Base-by-base conservation (phyloP, 1,140 invertebrate genomes). In the Eueides isabella region DNA sequence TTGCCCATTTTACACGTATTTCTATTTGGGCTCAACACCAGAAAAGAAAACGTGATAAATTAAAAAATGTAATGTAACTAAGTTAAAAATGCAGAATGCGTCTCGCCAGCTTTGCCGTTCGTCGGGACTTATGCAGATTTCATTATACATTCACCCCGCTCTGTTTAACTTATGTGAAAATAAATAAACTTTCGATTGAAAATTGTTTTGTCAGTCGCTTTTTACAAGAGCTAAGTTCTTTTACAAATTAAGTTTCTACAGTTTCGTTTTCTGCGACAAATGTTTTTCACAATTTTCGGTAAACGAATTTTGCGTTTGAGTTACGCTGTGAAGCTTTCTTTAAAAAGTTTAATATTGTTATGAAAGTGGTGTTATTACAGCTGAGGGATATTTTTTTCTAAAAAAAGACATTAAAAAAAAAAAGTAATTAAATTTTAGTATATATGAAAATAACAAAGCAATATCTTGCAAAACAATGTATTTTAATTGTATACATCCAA, bases 31-130 rank as follows among this genome's bases (percentile, higher is more conserved):
- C 14, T 38, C 14, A 5, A 16, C 5, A 38, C 16, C 35, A 38
- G 4, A 0, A 38, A 38, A 38, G 35, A 48, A 48, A 48, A 19
- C 2, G 41, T 6, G 41, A 19, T 19, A 48, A 48, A 19, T 19
- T 7, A 48, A 23, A 48, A 48, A 19, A 48, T n/a, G 2, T 48
- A 16, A 4, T n/a, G 7, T 71, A 67, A 65, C 72, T 70, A 81
- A 77, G 75, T 72, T 81, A 87, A 78, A 84, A 89, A 88, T 89
- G 85, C 85, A 88, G 83, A 85, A 87, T 89, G 82, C 86, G 83
- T 87, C 88, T 86, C 77, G 35, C 77, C 72, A 75, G 81, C 80
- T 86, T 85, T 87, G 79, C 85, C 85, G 78, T 83, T 77, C 76
- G 73, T 80, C 77, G 82, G 80, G 81, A 85, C 79, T 89, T 86